These are phyloP conservation scores for Patiria pectinifera DNA, from an alignment of 53 echinoderm and acorn worm genomes.

Conservation along the genomic window DNA sequence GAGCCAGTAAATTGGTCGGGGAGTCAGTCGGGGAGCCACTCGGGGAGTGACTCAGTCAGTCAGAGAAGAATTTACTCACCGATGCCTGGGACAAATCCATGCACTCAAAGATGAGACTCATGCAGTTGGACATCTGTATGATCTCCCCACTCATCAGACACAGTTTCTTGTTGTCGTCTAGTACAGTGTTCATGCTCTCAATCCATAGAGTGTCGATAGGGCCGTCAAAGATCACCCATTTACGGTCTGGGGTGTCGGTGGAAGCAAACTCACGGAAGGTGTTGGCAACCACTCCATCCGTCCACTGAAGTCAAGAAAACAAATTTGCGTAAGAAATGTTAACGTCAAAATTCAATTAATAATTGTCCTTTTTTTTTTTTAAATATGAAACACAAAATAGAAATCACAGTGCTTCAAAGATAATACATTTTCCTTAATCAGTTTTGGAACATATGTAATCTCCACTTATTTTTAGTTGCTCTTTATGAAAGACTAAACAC, in stretches of 20 bases:
- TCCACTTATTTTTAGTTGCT: too few species aligned
- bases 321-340: too few species aligned
- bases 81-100: slow-evolving; percentile 99
- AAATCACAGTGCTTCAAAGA: too few species aligned
- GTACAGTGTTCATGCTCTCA: slow-evolving; percentile 99
- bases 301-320: slow-evolving; percentile 80
- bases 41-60: background rate
- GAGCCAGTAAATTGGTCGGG: too few species aligned
- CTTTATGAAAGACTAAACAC: too few species aligned
- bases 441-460: too few species aligned
- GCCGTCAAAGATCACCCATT: slow-evolving; percentile 99
- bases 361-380: too few species aligned
- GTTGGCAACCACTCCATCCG: slow-evolving; percentile 97
- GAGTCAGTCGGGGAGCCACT: too few species aligned
- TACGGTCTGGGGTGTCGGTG: slow-evolving; percentile 95
- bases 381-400: too few species aligned
- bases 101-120: slow-evolving; percentile 99
- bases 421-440: too few species aligned
- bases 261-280: slow-evolving; percentile 99
- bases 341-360: too few species aligned
- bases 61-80: slow-evolving; percentile 63
- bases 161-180: slow-evolving; percentile 99
- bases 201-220: slow-evolving; percentile 99
- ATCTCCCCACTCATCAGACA: slow-evolving; percentile 99
- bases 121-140: slow-evolving; percentile 97